Conservation (phyloP, 2,797 vertebrate genomes). For the Cryptoblepharus egeriae region DNA sequence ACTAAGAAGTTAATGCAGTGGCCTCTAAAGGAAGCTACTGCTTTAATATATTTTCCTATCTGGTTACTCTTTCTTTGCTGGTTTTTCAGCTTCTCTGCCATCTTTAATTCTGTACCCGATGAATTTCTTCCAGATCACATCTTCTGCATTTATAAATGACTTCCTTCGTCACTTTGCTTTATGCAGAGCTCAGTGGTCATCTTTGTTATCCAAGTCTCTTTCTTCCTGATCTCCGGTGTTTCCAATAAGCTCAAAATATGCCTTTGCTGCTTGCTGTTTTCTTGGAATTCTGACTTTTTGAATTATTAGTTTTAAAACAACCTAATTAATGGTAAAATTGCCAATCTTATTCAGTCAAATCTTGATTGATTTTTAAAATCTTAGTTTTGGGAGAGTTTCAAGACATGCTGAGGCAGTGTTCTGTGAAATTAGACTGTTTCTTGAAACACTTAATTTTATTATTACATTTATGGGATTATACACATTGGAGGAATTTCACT, state of each 20-base stretch:
- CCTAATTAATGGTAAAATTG: constrained; percentile 55
- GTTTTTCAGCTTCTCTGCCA: constrained; percentile 70
- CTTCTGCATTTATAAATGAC: constrained; percentile 62
- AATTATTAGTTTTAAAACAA: constrained; percentile 21
- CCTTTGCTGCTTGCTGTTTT: constrained; percentile 61
- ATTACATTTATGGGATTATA: no score
- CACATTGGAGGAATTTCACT: no score
- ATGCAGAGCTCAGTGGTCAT: constrained; percentile 61
- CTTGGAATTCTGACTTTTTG: constrained; percentile 57
- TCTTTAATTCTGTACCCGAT: constrained; percentile 63
- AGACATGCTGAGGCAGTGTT: neutral
- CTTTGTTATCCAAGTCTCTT: constrained; percentile 35
- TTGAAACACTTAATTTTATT: neutral
- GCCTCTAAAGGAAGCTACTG: constrained; percentile 31
- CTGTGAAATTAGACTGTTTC: neutral
- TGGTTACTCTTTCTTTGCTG: constrained; percentile 59
- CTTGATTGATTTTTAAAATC: constrained; percentile 16
- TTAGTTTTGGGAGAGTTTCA: neutral
- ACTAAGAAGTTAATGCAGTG: constrained; percentile 13
- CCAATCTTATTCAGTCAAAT: neutral
- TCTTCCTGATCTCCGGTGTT: constrained; percentile 56
- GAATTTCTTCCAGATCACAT: constrained; percentile 62
- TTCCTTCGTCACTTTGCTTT: constrained; percentile 49
- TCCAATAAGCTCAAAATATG: constrained; percentile 60
- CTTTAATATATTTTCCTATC: constrained; percentile 34